phyloP scores from a whole-genome alignment of 2,797 vertebrate species.

The Eupleurogrammus muticus region DNA sequence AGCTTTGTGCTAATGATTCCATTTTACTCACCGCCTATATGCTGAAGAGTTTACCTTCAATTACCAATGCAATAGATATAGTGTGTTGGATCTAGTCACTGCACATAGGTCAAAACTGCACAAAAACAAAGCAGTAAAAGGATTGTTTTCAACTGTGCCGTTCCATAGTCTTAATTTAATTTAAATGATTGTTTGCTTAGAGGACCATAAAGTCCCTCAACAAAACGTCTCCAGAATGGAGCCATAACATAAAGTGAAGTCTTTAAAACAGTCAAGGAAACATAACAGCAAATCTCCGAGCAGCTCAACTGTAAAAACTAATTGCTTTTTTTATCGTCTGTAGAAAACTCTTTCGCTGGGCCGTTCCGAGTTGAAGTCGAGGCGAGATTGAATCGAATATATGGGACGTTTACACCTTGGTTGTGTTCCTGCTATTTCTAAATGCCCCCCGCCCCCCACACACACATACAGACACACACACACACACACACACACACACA shows the following conservation, averaged over 20 bases:
- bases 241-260: conserved; percentile 75
- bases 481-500: too few species aligned
- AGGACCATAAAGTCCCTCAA: conserved; percentile 72
- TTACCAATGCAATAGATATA: conserved; percentile 30
- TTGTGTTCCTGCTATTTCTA: conserved; percentile 60
- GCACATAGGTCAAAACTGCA: conserved; percentile 63
- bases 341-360: conserved; percentile 62
- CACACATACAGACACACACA: too few species aligned
- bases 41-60: conserved; percentile 46
- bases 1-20: conserved; percentile 66
- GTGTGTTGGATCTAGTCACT: conserved; percentile 48
- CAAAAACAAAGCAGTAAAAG: conserved; percentile 71
- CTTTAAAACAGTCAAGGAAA: conserved; percentile 77
- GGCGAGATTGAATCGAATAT: conserved; percentile 63
- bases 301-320: conserved; percentile 78
- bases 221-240: conserved; percentile 66
- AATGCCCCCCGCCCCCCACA: conserved; percentile 73
- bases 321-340: conserved; percentile 68
- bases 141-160: conserved; percentile 59
- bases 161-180: conserved; percentile 79
- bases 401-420: conserved; percentile 58
- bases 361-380: conserved; percentile 62
- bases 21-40: conserved; percentile 67
- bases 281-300: conserved; percentile 78
- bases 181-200: conserved; percentile 80